Conservation (phyloP, 1,140 invertebrate species). For the Gonioctena quinquepunctata region DNA sequence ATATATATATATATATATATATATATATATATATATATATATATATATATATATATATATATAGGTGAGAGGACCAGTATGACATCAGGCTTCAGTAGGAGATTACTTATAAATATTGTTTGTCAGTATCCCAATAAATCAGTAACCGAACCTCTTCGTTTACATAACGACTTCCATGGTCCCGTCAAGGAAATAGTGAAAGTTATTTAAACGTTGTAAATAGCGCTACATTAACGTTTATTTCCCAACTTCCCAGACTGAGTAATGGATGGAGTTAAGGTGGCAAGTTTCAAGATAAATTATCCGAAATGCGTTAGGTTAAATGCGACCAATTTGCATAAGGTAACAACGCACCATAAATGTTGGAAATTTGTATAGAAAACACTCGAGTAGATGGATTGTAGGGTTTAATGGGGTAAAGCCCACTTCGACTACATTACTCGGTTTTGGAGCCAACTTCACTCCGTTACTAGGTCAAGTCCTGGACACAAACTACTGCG, state of each 20-base stretch:
- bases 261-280: background rate
- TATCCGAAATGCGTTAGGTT: slow-evolving; percentile 22
- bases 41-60: too few relatives aligned
- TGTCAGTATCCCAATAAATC: too few relatives aligned
- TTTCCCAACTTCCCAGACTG: background rate
- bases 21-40: too few relatives aligned
- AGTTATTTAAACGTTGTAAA: background rate
- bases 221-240: background rate
- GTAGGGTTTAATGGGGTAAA: background rate
- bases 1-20: too few relatives aligned
- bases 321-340: slow-evolving; percentile 40
- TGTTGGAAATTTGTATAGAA: background rate
- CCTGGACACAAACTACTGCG: background rate
- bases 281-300: background rate
- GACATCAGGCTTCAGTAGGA: too few relatives aligned
- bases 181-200: background rate
- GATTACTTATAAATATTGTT: too few relatives aligned
- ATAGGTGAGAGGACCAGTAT: too few relatives aligned
- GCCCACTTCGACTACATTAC: background rate
- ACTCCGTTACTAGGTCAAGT: background rate
- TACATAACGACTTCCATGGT: background rate
- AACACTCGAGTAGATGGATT: background rate
- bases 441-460: background rate
- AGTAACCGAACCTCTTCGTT: background rate
- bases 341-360: slow-evolving; percentile 22